These are phyloP conservation scores for Papilio gigon DNA, from an alignment of 2,888 invertebrate species.

Conservation along the genomic window DNA sequence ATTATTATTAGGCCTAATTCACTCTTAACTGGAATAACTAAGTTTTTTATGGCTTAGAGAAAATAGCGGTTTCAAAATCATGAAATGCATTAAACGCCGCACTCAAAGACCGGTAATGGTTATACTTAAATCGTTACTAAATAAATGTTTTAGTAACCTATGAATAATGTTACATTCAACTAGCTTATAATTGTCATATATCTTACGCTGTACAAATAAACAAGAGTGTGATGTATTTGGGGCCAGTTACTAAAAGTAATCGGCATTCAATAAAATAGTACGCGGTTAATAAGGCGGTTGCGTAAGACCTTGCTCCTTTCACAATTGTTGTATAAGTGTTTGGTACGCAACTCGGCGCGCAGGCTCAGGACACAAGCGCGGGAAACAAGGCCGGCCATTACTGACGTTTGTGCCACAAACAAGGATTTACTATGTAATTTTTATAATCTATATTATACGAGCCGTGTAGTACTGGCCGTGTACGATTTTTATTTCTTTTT, in stretches of 20 bases:
- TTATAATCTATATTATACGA: constrained; percentile 4
- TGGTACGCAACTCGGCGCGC: constrained; percentile 31
- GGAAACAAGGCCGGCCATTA: constrained; percentile 36
- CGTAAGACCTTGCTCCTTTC: constrained; percentile 62
- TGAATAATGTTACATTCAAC: no score
- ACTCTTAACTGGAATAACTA: no score
- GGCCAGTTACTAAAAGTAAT: constrained; percentile 42
- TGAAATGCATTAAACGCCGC: no score
- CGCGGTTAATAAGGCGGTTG: constrained; percentile 53
- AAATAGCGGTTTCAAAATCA: no score
- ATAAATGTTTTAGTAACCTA: no score
- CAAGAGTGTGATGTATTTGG: constrained; percentile 10
- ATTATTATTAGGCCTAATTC: no score
- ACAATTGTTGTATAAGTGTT: constrained; percentile 50
- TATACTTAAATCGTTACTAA: no score
- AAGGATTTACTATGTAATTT: constrained; percentile 27
- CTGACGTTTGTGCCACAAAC: constrained; percentile 15
- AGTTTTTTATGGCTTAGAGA: no score
- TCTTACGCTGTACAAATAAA: constrained; percentile 1
- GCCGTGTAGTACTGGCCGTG: neutral
- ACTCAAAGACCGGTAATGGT: no score
- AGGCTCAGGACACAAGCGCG: constrained; percentile 36
- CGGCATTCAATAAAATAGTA: constrained; percentile 52
- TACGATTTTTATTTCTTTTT: neutral
- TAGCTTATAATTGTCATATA: neutral